Base-by-base conservation (phyloP, 2,888 invertebrate genomes). In the Tiliacea citrago region DNA sequence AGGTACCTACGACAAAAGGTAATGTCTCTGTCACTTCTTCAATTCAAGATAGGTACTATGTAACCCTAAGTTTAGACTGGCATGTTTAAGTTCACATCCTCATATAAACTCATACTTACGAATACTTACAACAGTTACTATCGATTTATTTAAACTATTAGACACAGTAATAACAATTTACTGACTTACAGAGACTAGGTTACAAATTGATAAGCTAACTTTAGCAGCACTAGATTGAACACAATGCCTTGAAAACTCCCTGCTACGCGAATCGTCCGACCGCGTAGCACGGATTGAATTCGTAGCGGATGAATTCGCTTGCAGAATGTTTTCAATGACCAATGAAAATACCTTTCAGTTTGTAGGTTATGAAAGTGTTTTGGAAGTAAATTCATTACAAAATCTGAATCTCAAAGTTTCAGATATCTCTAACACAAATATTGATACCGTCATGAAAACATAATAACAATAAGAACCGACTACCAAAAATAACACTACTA, bases 241-340 rank as follows among this genome's bases (percentile, higher is more conserved):
- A 18, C 24, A 63, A 18, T 35, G 35, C 3, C 29, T 3, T 39
- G 45, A 45, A 42, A 18, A 12, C 3, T 13, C 1, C 8, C 3
- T 29, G 57, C 82, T 81, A 82, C 82, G 82, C 76, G 60, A 16
- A 39, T 0, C 58, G n/a, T 0, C 16, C 8, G 53, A 4, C 60
- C 29, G 66, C 77, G 77, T 77, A 77, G 77, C 77, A 82, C 65
- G 1, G n/a, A 55, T 24, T 76, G 1, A 55, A 47, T 49, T 61
- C 82, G 77, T 82, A 77, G 77, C 77, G 24, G 4, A 18, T 45
- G 6, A 35, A 35, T 61, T 42, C 13, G 16, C 35, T 29, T 77
- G 35, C 18, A 66, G 67, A 66, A 13, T 61, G 8, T 24, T 65
- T 2, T 35, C 1, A 58, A 24, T 69, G 4, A n/a, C n/a, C 35